Percentiles rank a stretch among this genome's conserved stretches.
These are phyloP conservation scores for Patella vulgata DNA, from an alignment of 1,140 invertebrate genomes.

Conservation along the genomic window DNA sequence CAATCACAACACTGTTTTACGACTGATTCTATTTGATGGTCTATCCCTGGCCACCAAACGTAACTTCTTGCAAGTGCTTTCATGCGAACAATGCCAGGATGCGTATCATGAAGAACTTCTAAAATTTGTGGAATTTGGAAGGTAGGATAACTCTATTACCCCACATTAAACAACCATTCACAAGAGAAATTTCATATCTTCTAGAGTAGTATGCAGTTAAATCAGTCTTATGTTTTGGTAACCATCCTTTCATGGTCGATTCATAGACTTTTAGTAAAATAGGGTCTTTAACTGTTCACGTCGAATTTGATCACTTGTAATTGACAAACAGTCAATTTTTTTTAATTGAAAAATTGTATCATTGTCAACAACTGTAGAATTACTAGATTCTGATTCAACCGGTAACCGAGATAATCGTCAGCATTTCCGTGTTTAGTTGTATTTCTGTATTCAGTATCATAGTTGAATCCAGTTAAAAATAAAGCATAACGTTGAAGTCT, in stretches of 20 bases:
- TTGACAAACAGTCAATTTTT: slow-evolving; percentile 17
- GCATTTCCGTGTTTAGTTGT: slow-evolving; percentile 14
- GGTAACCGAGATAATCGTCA: slow-evolving; percentile 20
- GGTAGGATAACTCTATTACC: slow-evolving; percentile 60
- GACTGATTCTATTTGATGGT: slow-evolving; percentile 64
- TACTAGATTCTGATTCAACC: neutral
- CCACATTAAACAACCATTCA: slow-evolving; percentile 32
- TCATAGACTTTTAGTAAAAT: slow-evolving; percentile 2
- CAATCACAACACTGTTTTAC: slow-evolving; percentile 67
- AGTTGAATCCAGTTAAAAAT: slow-evolving; percentile 13
- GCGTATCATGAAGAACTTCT: slow-evolving; percentile 66
- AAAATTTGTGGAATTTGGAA: slow-evolving; percentile 60
- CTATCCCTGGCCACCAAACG: slow-evolving; percentile 70
- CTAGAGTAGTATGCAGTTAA: slow-evolving; percentile 19
- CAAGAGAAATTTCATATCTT: slow-evolving; percentile 14
- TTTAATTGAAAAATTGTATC: neutral
- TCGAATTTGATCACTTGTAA: slow-evolving; percentile 3
- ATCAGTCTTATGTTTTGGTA: neutral
- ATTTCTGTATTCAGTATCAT: slow-evolving; percentile 20
- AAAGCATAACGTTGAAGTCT: slow-evolving; percentile 57
- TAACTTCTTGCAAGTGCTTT: slow-evolving; percentile 68
- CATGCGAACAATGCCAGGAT: slow-evolving; percentile 70
- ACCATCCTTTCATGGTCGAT: slow-evolving; percentile 1
- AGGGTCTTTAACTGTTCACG: slow-evolving; percentile 1
- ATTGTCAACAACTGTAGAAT: neutral